Conservation (phyloP, 2,888 invertebrate genomes). For the Campaea margaritaria region DNA sequence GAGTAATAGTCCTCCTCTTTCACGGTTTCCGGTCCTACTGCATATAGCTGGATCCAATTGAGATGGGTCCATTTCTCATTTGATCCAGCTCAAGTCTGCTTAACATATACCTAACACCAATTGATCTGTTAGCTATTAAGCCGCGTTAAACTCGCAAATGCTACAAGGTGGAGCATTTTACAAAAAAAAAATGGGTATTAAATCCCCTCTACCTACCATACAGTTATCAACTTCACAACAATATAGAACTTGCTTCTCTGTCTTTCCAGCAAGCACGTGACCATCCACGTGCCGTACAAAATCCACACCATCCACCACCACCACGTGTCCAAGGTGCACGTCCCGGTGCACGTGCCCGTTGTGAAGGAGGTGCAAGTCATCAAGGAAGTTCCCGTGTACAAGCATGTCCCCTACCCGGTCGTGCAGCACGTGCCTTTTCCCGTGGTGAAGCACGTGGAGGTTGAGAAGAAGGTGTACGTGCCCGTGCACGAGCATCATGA, state of each 20-base stretch:
- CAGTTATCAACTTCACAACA: background rate
- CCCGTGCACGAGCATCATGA: constrained; percentile 63
- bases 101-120: no score
- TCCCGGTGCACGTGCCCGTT: constrained; percentile 74
- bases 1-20: no score
- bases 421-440: constrained; percentile 72
- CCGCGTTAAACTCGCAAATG: no score
- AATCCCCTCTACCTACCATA: no score
- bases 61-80: no score
- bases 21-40: no score
- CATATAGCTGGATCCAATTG: no score
- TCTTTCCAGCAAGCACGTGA: constrained; percentile 68
- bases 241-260: background rate
- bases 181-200: no score
- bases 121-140: no score
- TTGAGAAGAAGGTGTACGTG: constrained; percentile 76
- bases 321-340: constrained; percentile 76
- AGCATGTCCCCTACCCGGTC: constrained; percentile 73
- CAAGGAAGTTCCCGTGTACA: constrained; percentile 75
- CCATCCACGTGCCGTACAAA: constrained; percentile 81
- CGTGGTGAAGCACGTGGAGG: constrained; percentile 71
- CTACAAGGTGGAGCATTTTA: no score
- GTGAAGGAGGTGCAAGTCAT: constrained; percentile 76
- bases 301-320: constrained; percentile 79
- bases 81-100: no score